Percentiles rank a stretch among this genome's conserved stretches.
Evolutionary conservation across 1,140 invertebrate species (phyloP).

Genomic region (Apocrypta bakeri): DNA sequence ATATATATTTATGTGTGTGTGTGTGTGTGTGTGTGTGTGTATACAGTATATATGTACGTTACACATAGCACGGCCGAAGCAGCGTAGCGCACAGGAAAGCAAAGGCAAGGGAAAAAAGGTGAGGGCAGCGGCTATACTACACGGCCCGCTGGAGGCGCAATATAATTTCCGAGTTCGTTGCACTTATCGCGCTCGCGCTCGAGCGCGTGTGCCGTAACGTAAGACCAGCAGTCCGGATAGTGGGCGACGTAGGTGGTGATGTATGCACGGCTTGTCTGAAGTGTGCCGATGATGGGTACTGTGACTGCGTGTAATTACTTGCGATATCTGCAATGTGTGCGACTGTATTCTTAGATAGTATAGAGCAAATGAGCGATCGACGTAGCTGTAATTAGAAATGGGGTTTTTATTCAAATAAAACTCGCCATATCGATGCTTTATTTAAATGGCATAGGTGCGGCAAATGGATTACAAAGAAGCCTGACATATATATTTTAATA

Average conservation of each 20-base stretch:
- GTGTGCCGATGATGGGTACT: background rate
- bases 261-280: background rate
- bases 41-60: background rate
- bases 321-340: background rate
- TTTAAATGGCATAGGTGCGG: no score
- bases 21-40: background rate
- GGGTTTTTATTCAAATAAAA: no score
- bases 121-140: background rate
- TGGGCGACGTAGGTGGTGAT: background rate
- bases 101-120: slow-evolving; percentile 19
- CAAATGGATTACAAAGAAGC: no score
- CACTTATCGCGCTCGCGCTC: slow-evolving; percentile 47
- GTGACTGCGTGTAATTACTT: background rate
- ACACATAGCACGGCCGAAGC: no score
- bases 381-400: no score
- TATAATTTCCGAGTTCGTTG: slow-evolving; percentile 60
- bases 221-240: slow-evolving; percentile 51
- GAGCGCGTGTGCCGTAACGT: slow-evolving; percentile 24
- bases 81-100: background rate
- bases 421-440: no score
- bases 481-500: no score
- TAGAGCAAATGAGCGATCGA: background rate
- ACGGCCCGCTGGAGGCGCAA: slow-evolving; percentile 32
- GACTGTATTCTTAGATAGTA: background rate
- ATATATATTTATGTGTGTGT: no score